These are phyloP conservation scores for Lycocerus yunnanus DNA, from an alignment of 2,888 invertebrate genomes.

Conservation along the genomic window DNA sequence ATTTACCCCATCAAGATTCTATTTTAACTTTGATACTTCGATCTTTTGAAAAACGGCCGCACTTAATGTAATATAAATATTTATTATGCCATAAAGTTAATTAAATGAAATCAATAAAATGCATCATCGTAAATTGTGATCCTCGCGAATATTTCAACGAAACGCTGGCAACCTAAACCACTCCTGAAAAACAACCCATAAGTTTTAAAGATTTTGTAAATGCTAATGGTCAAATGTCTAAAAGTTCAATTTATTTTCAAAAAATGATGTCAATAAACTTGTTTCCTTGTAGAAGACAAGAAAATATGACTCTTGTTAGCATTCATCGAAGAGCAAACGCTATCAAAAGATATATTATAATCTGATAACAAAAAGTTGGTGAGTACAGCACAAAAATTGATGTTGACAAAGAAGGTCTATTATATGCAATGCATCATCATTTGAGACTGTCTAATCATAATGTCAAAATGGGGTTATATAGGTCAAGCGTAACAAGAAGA, in stretches of 20 bases:
- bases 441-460: conserved; percentile 28
- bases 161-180: not conserved
- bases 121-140: not conserved
- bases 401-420: conserved; percentile 22
- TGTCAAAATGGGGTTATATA: conserved; percentile 27
- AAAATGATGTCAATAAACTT: conserved; percentile 2
- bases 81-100: not conserved
- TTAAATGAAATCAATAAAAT: not conserved
- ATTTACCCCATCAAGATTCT: not conserved
- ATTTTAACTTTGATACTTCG: not conserved
- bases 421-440: conserved; percentile 29
- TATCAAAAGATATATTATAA: conserved; percentile 23
- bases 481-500: conserved; percentile 31
- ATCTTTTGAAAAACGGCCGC: not conserved
- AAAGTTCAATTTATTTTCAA: not conserved
- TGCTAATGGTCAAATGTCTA: not conserved
- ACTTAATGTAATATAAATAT: not conserved
- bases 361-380: conserved; percentile 12
- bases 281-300: conserved; percentile 1
- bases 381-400: conserved; percentile 18
- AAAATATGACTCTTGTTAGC: conserved; percentile 8
- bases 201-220: not conserved
- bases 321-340: conserved; percentile 13
- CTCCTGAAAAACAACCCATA: not conserved
- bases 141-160: not conserved